Base-by-base conservation (phyloP, 2,113 vertebrate genomes). In the Larimichthys polyactis region DNA sequence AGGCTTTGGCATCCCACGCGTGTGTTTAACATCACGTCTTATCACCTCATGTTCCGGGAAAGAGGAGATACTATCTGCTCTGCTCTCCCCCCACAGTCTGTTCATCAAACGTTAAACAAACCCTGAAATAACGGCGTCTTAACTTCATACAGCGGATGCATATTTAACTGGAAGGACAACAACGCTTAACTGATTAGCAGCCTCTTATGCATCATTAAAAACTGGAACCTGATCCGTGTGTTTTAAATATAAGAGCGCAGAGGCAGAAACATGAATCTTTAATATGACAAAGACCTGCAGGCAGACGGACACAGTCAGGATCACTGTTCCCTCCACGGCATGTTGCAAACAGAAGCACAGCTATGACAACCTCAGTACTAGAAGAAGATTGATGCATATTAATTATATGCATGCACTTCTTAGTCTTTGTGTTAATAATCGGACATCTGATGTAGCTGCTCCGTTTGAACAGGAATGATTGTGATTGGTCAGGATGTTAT, bases 121-220 rank as follows among this genome's bases (percentile, higher is more conserved):
- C 2, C 9, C 19, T 1, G 19, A 70, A 22, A 49, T 22, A 76
- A 29, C 16, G n/a, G 29, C n/a, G 1, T 17, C 62, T 22, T 44
- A 29, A 57, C n/a, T 58, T 49, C 2, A 57, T 3, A 71, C 6
- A n/a, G 19, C 24, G 36, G 49, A 44, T 10, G 44, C 32, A 22
- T 22, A 17, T 32, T 69, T 19, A 76, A 66, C 49, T 15, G 48
- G 11, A 59, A 71, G 29, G 9, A 40, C 32, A 40, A 20, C 44
- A 48, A 59, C n/a, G 12, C 36, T 48, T 14, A 48, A 62, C 51
- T 57, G 70, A 62, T 66, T 0, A 78, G 6, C 54, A 29, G 69
- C 65, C 57, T 70, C 81, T 81, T 66, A 68, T 89, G 79, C 83
- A 91, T 91, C 72, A 90, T 90, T 91, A 68, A 89, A 75, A 71